Evolutionary conservation across 1,140 invertebrate genomes (phyloP), one percentile per base, ranked within the genome.

Genomic region (Nilaparvata lugens): DNA sequence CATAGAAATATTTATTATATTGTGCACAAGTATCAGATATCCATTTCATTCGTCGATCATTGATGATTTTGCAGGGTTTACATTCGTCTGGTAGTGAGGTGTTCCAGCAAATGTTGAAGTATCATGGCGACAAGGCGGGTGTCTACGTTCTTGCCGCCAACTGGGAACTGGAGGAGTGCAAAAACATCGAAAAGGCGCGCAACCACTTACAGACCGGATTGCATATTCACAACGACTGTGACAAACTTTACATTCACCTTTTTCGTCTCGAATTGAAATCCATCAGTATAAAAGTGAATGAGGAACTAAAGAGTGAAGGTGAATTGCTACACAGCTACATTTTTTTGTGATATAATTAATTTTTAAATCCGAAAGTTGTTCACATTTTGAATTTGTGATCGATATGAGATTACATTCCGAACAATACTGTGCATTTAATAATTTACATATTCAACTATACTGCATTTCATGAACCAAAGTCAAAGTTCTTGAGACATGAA

Each of bases 71-170:
- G 7, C 62, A 78, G 76, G 68, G 69, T 61, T 75, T 74, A 52
- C 68, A 74, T 52, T 67, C 57, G 21, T 71, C 63, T 55, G 76
- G 81, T 9, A 77, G 76, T 65, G 67, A 70, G 19, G 72, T 82
- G 53, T 76, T 81, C 58, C 74, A 72, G 0, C 70, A 71, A 59
- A 80, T 84, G 79, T 70, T 85, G 7, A 73, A 86, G 75, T 70
- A 87, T 4, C 86, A 89, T 70, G 79, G 80, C 58, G 81, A 85
- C 65, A 87, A 86, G 67, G 81, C 84, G 62, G 81, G 85, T 66
- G 76, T 87, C 58, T 90, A 87, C 86, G 77, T 84, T 40, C 69
- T 84, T 59, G 87, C 86, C 6, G 85, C 85, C 14, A 82, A 81
- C 66, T 88, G 82, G 81, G 87, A 91, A 73, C 79, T 83, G 63